Base-by-base conservation (phyloP, 1,140 invertebrate species). In the Ooceraea biroi region DNA sequence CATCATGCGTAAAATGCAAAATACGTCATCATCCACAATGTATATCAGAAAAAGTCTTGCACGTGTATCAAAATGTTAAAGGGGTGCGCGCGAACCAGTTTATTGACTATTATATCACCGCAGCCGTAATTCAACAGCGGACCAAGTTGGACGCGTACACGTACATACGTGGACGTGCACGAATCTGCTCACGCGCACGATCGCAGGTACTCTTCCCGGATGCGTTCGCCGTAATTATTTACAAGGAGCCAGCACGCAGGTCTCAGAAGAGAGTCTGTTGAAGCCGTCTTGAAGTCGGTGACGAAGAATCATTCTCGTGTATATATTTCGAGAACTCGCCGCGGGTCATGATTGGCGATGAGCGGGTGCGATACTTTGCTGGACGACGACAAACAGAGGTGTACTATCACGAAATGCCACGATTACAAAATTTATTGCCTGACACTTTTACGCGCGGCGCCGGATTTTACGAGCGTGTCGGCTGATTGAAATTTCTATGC, bases 51-150 rank as follows among this genome's bases (percentile, higher is more conserved):
- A 52, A 71, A 85, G 25, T 36, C 19, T 30, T 22, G 22, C 46
- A 66, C 22, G 14, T 22, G 58, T 60, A 66, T 58, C 60, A 50
- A 68, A 41, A 76, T 41, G 76, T 36, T 66, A 69, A 88, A n/a
- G 71, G 58, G 48, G 19, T 41, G 72, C 72, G 72, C 77, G 55
- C 73, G 85, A 89, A 88, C 87, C 82, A 85, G 84, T 89, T 89
- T 89, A 89, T 88, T 78, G 86, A 74, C 41, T 71, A 69, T 89
- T 89, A 88, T 85, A 88, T 89, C 87, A 78, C 60, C 69, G 76
- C 36, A 74, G 66, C 55, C 12, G 84, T 88, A 78, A 88, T 89
- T 85, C 86, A 78, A 85, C 83, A 77, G 50, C 66, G 61, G 73
- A 72, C 72, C 69, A 63, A 66, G 76, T 71, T 55, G 52, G 46